Percentiles rank a stretch among this genome's conserved stretches.
Evolutionary conservation across 2,888 invertebrate genomes (phyloP).

Genomic region (Drosophila anomalipes): DNA sequence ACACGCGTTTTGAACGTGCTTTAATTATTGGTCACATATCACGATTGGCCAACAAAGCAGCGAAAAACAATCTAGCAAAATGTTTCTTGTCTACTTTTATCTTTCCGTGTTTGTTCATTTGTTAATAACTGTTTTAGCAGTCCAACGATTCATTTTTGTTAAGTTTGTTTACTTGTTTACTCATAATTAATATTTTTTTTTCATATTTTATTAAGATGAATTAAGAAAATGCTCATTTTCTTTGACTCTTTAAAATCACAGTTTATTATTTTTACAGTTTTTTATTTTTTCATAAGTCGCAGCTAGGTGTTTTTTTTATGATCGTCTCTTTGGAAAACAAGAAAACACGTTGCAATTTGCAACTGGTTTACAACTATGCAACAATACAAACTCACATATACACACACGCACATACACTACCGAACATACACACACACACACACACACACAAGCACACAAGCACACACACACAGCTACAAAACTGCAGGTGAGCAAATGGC

Average conservation of each 20-base stretch:
- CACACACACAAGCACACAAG: not conserved
- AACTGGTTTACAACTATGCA: slow-evolving; percentile 81
- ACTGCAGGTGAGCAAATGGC: slow-evolving; percentile 75
- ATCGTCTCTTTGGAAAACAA: slow-evolving; percentile 51
- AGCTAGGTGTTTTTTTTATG: slow-evolving; percentile 26
- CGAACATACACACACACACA: slow-evolving; percentile 16
- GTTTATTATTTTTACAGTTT: slow-evolving; percentile 1
- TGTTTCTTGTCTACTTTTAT: slow-evolving; percentile 7
- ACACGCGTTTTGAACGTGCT: slow-evolving; percentile 66
- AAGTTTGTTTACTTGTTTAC: not conserved
- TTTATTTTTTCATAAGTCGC: not conserved
- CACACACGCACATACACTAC: slow-evolving; percentile 9
- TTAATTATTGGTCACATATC: slow-evolving; percentile 29
- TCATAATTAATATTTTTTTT: slow-evolving; percentile 1
- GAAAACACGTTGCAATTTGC: slow-evolving; percentile 78
- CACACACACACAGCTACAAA: slow-evolving; percentile 24
- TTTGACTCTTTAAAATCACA: not conserved
- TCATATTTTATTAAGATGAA: not conserved
- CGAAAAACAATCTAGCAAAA: slow-evolving; percentile 20
- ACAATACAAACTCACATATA: slow-evolving; percentile 49
- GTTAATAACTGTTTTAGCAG: not conserved
- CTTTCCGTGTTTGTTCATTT: not conserved
- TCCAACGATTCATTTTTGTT: not conserved
- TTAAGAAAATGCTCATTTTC: not conserved
- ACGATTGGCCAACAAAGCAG: slow-evolving; percentile 65